phyloP scores from a whole-genome alignment of 2,888 invertebrate species.

The Tetrapedia diversipes region DNA sequence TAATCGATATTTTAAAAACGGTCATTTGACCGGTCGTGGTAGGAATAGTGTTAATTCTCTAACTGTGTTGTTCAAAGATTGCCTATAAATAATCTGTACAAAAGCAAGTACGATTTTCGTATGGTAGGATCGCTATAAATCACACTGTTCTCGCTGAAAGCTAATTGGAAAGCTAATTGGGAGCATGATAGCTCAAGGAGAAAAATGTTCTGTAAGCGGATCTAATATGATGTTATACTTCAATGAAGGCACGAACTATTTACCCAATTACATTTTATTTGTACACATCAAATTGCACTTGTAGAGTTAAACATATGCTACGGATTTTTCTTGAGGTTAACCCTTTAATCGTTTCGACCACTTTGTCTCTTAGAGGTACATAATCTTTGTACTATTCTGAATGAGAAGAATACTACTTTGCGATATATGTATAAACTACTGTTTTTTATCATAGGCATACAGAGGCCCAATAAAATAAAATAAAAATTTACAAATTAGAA shows the following conservation, averaged over 20 bases:
- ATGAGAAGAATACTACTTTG: too few relatives aligned
- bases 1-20: too few relatives aligned
- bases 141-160: slow-evolving; percentile 4
- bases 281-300: neutral
- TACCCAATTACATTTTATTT: neutral
- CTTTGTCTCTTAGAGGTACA: too few relatives aligned
- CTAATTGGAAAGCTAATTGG: slow-evolving; percentile 45
- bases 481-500: too few relatives aligned
- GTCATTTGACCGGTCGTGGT: too few relatives aligned
- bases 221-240: slow-evolving; percentile 24
- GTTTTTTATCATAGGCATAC: too few relatives aligned
- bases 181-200: slow-evolving; percentile 35
- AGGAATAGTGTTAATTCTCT: too few relatives aligned
- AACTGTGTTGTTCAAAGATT: too few relatives aligned
- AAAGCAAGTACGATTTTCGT: slow-evolving; percentile 23
- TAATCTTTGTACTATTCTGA: too few relatives aligned
- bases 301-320: neutral
- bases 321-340: neutral
- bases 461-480: too few relatives aligned
- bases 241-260: neutral
- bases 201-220: slow-evolving; percentile 15
- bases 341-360: neutral
- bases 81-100: too few relatives aligned
- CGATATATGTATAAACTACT: too few relatives aligned
- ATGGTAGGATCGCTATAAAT: slow-evolving; percentile 9